phyloP scores from a whole-genome alignment of 1,140 invertebrate genomes.

The Drosophila paulistorum region DNA sequence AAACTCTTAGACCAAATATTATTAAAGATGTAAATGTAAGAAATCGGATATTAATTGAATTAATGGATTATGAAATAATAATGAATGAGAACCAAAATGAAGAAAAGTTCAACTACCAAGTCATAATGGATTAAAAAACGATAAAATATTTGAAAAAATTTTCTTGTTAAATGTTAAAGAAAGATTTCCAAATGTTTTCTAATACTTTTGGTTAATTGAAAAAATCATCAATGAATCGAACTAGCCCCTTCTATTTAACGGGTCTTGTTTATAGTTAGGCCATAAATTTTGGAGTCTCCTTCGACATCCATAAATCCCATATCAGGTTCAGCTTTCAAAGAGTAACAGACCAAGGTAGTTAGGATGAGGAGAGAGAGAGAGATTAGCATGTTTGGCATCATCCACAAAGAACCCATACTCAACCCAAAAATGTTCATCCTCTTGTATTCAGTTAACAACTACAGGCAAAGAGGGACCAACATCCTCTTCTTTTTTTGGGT shows the following conservation, averaged over 20 bases:
- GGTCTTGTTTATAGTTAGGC: not conserved
- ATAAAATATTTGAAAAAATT: too few relatives aligned
- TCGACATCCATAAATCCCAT: constrained; percentile 6
- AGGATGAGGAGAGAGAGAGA: not conserved
- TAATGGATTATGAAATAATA: too few relatives aligned
- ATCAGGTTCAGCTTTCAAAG: constrained; percentile 13
- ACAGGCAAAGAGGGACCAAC: not conserved
- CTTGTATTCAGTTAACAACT: constrained; percentile 11
- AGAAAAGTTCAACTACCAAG: too few relatives aligned
- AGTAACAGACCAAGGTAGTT: not conserved
- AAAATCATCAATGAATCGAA: too few relatives aligned
- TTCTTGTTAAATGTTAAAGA: too few relatives aligned
- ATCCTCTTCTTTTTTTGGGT: constrained; percentile 4
- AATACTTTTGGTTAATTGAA: too few relatives aligned
- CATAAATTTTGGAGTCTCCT: not conserved
- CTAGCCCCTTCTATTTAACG: not conserved
- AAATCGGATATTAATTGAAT: too few relatives aligned
- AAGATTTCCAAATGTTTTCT: too few relatives aligned
- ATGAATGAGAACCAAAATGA: too few relatives aligned
- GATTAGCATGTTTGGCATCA: constrained; percentile 15
- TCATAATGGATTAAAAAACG: too few relatives aligned
- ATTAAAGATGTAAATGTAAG: too few relatives aligned
- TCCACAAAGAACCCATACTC: not conserved
- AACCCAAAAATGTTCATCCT: not conserved
- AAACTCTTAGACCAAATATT: constrained; percentile 30